Base-by-base conservation (phyloP, 2,797 vertebrate species). In the Epinephelus malabaricus region DNA sequence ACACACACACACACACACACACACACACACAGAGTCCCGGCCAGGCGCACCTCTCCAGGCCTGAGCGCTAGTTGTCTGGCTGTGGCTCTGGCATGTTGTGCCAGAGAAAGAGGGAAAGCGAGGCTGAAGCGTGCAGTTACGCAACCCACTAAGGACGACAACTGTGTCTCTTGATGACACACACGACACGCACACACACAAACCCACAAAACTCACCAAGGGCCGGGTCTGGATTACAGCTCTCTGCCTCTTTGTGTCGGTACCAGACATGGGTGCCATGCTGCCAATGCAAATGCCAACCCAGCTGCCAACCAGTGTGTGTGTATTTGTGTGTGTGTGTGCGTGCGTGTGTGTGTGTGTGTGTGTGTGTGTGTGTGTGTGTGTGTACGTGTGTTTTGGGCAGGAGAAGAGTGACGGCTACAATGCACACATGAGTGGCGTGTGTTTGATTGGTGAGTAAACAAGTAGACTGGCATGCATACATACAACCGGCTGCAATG, bases 241-340 rank as follows among this genome's bases (percentile, higher is more conserved):
- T 86, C 80, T 78, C 84, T 86, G 83, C 66, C 81, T 88, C 86
- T 90, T 83, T 93, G 87, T 93, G 78, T 82, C 79, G 74, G 83
- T 63, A 85, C 82, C 88, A 88, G 83, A 89, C 80, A 79, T 23
- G 25, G 66, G 67, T 65, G 71, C 81, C 67, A 69, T 56, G 69
- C 71, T 91, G 90, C 92, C 89, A 91, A 86, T 86, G 83, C 87
- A 90, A 91, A 92, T 88, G 92, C 89, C 85, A 86, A 71, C 70
- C 69, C 79, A 83, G 78, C 89, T 91, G 86, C 91, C 92, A 90
- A 77, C 80, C 68, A 46, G 65, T 19, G 78, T 77, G 77, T 79
- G 58, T 74, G 38, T 73, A 51, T 46, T 46, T 61, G 69, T 73
- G 59, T 13, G 58, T 63, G 50, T 34, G 34, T 54, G n/a, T 30